Evolutionary conservation across 1,140 invertebrate genomes (phyloP).

Genomic region (Drosophila sp.): DNA sequence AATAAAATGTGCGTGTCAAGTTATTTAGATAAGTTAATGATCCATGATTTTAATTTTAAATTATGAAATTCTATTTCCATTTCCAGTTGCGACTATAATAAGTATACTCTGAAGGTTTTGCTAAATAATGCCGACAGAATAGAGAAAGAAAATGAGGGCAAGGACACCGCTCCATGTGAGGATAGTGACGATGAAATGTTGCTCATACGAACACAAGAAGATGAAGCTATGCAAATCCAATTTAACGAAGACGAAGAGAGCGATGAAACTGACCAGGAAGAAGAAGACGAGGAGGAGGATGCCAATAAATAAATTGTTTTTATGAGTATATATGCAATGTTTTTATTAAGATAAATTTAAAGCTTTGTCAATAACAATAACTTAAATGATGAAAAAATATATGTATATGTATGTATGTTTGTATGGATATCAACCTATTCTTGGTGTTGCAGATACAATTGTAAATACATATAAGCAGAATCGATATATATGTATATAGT

Average conservation of each 20-base stretch:
- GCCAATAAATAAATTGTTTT: constrained; percentile 19
- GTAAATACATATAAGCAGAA: constrained; percentile 48
- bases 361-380: constrained; percentile 60
- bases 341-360: constrained; percentile 64
- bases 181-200: constrained; percentile 74
- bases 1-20: constrained; percentile 91
- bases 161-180: neutral
- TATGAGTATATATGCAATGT: constrained; percentile 34
- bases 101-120: constrained; percentile 89
- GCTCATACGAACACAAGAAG: constrained; percentile 50
- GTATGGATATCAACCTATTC: constrained; percentile 46
- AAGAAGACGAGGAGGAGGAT: constrained; percentile 35
- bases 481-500: constrained; percentile 44
- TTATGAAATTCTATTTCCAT: neutral
- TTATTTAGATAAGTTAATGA: neutral
- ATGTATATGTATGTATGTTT: constrained; percentile 52
- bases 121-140: constrained; percentile 84
- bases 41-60: neutral
- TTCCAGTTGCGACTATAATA: constrained; percentile 91
- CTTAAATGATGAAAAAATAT: constrained; percentile 52
- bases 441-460: constrained; percentile 45
- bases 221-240: constrained; percentile 31
- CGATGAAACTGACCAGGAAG: constrained; percentile 46
- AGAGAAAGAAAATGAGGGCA: constrained; percentile 37
- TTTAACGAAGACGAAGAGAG: constrained; percentile 55